These are phyloP conservation scores for Dynastes tityus DNA, from an alignment of 2,888 invertebrate genomes.

Conservation along the genomic window DNA sequence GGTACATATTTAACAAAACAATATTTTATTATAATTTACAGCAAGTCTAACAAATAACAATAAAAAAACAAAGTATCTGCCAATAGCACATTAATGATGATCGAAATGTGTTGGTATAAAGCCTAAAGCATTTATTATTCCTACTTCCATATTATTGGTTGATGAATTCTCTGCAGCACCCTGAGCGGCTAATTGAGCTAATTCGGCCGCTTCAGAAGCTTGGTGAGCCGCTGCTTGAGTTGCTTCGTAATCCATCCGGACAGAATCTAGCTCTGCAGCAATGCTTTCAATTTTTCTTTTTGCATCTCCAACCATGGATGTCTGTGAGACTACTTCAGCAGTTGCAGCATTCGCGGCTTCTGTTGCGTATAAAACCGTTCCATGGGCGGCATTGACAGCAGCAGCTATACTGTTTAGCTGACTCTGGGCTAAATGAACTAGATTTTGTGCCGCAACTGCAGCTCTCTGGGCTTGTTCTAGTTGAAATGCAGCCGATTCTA, in stretches of 20 bases:
- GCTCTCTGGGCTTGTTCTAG: slow-evolving; percentile 82
- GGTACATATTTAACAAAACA: neutral
- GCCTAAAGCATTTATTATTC: neutral
- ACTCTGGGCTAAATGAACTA: slow-evolving; percentile 72
- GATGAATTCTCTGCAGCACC: slow-evolving; percentile 75
- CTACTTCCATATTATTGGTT: neutral
- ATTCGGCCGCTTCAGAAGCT: slow-evolving; percentile 79
- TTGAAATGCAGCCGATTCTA: slow-evolving; percentile 82
- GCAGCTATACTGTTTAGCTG: slow-evolving; percentile 81
- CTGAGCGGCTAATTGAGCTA: slow-evolving; percentile 83
- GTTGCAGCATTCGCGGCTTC: slow-evolving; percentile 83
- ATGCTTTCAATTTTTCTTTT: slow-evolving; percentile 78
- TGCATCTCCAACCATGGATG: slow-evolving; percentile 84
- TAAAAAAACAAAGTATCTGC: neutral
- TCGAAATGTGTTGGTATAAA: neutral
- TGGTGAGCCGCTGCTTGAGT: slow-evolving; percentile 82
- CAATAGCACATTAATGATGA: neutral
- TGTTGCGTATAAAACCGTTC: slow-evolving; percentile 82
- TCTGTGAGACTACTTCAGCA: slow-evolving; percentile 83
- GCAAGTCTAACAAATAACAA: neutral
- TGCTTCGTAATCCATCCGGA: slow-evolving; percentile 82
- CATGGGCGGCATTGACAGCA: slow-evolving; percentile 83
- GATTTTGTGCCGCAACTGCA: slow-evolving; percentile 81
- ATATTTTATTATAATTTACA: neutral
- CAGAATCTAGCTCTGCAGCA: slow-evolving; percentile 79